Evolutionary conservation across 2,888 invertebrate genomes (phyloP), one percentile per base, ranked within the genome.

Genomic region (Oscheius sp.): DNA sequence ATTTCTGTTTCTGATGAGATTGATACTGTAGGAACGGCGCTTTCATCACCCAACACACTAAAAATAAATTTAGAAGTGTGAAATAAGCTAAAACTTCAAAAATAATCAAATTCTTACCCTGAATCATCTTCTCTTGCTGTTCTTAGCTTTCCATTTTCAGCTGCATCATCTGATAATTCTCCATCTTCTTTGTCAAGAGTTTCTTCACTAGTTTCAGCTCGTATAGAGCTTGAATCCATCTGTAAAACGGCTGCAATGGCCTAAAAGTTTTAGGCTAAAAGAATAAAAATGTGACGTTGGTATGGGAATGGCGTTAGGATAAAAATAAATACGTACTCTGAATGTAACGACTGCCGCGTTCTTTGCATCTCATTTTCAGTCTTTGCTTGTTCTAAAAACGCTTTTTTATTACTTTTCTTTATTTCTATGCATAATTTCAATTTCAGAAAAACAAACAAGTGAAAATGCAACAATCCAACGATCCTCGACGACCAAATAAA

Each of bases 381-480:
- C 56, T 56, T n/a, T n/a, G n/a, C n/a, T n/a, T n/a, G n/a, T n/a
- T n/a, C n/a, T n/a, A n/a, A n/a, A n/a, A n/a, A n/a, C n/a, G 16
- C 13, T 49, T 21, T 13, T 25, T 55, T 55, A 21, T 13, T 1
- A n/a, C n/a, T 55, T 55, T 55, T 25, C 55, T 7, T 5, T 21
- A 21, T 35, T 35, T 6, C 35, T 9, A 35, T 9, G 9, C n/a
- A 35, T 9, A 35, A 35, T 35, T 35, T 35, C 35, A 35, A 6
- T 35, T 35, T 35, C 35, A 35, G 35, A 35, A 25, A 23, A 55
- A 7, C 7, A 12, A 18, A 21, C 18, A 61, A 29, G 41, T 7
- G 18, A 69, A 55, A 23, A 76, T 76, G 76, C 73, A 73, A 68
- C 43, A 35, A 12, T 18, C 43, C 18, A 61, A 53, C 16, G 84